Conservation (phyloP, 2,113 vertebrate species). For the Pituophis catenifer region DNA sequence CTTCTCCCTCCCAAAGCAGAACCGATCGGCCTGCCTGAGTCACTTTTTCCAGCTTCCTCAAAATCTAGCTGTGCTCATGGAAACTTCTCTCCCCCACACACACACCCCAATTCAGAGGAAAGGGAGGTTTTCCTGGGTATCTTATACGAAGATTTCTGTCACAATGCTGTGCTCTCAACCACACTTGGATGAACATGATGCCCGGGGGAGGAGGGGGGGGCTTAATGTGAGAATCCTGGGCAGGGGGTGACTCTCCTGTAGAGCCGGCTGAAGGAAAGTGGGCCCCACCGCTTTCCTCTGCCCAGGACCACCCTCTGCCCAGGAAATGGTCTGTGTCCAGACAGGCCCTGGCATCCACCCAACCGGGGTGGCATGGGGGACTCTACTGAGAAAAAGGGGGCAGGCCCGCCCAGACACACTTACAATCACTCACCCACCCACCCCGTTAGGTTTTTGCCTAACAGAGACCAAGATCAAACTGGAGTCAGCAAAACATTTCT, state of each 20-base stretch:
- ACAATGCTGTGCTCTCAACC: neutral
- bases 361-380: neutral
- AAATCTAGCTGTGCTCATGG: neutral
- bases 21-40: neutral
- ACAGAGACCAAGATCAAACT: no score
- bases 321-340: neutral
- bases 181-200: no score
- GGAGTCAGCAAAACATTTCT: no score
- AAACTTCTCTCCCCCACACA: neutral
- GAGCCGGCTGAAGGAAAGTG: neutral
- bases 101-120: neutral
- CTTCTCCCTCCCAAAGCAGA: neutral
- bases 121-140: neutral
- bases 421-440: no score
- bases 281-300: neutral
- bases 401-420: no score
- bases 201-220: neutral
- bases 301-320: neutral
- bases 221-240: neutral
- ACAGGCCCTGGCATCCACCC: neutral
- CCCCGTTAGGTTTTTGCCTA: no score
- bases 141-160: neutral
- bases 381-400: neutral
- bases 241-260: neutral
- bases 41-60: neutral